Evolutionary conservation across 2,888 invertebrate genomes (phyloP).

Genomic region (Drosophila parthenogenetica): DNA sequence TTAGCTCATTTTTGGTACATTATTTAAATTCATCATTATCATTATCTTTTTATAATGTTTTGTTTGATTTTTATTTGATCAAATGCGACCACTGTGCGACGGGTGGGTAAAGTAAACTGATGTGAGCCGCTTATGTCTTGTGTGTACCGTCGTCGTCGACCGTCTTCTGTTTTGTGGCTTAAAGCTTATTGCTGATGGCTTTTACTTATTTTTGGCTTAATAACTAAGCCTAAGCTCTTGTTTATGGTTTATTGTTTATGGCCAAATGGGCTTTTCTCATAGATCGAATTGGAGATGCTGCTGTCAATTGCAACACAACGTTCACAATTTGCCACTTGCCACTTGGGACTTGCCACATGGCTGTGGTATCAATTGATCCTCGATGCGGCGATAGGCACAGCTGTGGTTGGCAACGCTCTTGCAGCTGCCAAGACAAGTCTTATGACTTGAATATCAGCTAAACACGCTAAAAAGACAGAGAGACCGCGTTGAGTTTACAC

Average conservation of each 20-base stretch:
- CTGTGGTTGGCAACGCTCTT: conserved; percentile 28
- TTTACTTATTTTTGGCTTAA: conserved; percentile 25
- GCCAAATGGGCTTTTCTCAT: conserved; percentile 61
- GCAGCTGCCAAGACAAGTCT: conserved; percentile 55
- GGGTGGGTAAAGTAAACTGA: conserved; percentile 19
- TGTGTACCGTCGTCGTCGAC: neutral
- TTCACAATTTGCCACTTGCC: conserved; percentile 23
- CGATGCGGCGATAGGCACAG: conserved; percentile 52
- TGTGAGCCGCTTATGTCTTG: conserved; percentile 46
- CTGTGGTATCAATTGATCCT: conserved; percentile 63
- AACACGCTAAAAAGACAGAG: conserved; percentile 23
- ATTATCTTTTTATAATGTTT: no score
- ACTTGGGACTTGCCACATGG: conserved; percentile 18
- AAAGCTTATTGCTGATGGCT: conserved; percentile 29
- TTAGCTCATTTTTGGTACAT: no score
- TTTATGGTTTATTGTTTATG: conserved; percentile 44
- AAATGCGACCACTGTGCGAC: neutral
- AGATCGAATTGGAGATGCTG: conserved; percentile 41
- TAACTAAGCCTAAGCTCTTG: conserved; percentile 63
- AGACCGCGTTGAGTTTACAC: conserved; percentile 44
- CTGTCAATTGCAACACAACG: conserved; percentile 53
- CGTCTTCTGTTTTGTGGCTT: conserved; percentile 13
- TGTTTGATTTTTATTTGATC: no score
- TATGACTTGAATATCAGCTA: conserved; percentile 12
- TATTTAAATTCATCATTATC: no score